Evolutionary conservation across 2,113 vertebrate genomes (phyloP).

Genomic region (Reinhardtius hippoglossoides): DNA sequence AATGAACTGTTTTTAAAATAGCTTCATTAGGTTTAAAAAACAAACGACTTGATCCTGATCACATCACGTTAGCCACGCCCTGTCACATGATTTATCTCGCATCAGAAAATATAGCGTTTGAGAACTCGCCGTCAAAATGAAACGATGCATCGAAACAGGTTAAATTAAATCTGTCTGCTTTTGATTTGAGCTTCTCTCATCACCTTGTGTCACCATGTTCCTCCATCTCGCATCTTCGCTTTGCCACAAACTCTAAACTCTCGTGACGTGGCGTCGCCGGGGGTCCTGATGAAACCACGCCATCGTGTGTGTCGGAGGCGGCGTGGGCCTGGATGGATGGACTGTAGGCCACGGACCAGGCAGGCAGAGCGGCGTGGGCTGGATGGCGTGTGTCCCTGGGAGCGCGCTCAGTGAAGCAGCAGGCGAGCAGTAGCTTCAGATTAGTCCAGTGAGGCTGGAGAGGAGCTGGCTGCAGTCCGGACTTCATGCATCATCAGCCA

Average conservation of each 20-base stretch:
- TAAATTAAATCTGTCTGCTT: background rate
- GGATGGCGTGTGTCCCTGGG: conserved; percentile 34
- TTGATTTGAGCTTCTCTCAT: background rate
- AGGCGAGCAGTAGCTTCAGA: conserved; percentile 72
- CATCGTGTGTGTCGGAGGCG: conserved; percentile 16
- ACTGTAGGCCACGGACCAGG: conserved; percentile 1
- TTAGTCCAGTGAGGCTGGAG: conserved; percentile 72
- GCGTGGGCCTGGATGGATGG: conserved; percentile 8
- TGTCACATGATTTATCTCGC: no score
- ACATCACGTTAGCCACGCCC: no score
- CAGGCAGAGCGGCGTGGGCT: background rate
- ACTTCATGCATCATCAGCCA: conserved; percentile 70
- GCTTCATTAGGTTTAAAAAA: no score
- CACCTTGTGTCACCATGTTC: conserved; percentile 11
- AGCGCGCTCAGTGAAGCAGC: conserved; percentile 70
- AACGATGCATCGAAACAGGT: no score
- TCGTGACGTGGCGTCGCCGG: conserved; percentile 37
- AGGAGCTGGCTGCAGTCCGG: conserved; percentile 75
- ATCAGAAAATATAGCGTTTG: no score
- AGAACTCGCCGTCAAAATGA: no score
- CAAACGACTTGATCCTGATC: no score
- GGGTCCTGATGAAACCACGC: conserved; percentile 30
- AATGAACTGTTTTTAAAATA: no score
- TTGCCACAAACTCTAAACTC: conserved; percentile 23
- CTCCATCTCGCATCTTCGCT: background rate